Base-by-base conservation (phyloP, 2,113 vertebrate species). In the Seriola aureovittata region DNA sequence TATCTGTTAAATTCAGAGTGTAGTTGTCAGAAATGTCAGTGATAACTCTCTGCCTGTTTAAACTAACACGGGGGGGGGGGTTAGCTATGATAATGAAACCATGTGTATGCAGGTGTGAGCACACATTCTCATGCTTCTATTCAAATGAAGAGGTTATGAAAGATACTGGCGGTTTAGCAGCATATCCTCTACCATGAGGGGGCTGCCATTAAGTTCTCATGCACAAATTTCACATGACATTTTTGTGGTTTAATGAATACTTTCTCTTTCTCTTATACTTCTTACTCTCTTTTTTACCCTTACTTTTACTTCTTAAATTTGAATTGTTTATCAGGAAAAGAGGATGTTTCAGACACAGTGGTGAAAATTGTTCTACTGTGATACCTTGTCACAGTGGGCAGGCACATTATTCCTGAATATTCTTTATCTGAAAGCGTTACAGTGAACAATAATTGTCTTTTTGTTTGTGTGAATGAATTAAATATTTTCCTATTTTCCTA, bases 1-100 rank as follows among this genome's bases (percentile, higher is more conserved):
- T 96, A 95, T 94, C 94, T 95, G 91, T 91, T 91, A 81, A 89
- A 87, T 86, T 89, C 78, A 63, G 79, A 80, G 89, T 88, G 81
- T 58, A 84, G 85, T 63, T 91, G 90, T 92, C 86, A 92, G 82
- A 91, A 75, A 75, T 90, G 88, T 93, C 89, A 82, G 81, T 81
- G 64, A 83, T 79, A 84, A 73, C 25, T 70, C 64, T 70, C 69
- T 83, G 42, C 29, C 74, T 65, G 69, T 83, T 82, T 86, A 77
- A 88, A 85, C 78, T 42, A 75, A 90, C 85, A 81, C 85, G 87
- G 84, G 81, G 79, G 91, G 91, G 23, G 85, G 82, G 85, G 87
- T 75, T 85, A 78, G 78, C 81, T 92, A 87, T 91, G 78, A 73
- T 87, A 90, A 92, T 92, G 66, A 86, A 88, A 84, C 63, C 66